phyloP scores from a whole-genome alignment of 2,888 invertebrate species.

The Heliconius erato region DNA sequence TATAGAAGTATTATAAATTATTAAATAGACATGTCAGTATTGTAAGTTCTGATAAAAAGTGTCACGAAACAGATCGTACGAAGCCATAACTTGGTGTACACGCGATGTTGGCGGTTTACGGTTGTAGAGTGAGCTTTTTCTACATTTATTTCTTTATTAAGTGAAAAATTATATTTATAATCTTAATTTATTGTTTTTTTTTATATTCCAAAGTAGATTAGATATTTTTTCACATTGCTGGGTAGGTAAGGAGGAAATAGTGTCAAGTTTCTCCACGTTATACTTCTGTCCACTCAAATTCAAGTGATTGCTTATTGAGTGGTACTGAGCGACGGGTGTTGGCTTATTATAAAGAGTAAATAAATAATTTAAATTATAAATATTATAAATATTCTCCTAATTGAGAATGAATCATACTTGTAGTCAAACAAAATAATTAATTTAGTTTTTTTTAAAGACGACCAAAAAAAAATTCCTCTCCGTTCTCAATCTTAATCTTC shows the following conservation, averaged over 20 bases:
- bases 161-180: too few relatives aligned
- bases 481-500: too few relatives aligned
- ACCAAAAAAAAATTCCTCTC: too few relatives aligned
- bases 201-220: background rate
- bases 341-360: too few relatives aligned
- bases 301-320: too few relatives aligned
- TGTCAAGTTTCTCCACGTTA: background rate
- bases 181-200: background rate
- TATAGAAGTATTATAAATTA: slow-evolving; percentile 22
- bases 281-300: background rate
- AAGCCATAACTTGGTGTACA: slow-evolving; percentile 75
- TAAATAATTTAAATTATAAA: too few relatives aligned
- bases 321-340: too few relatives aligned
- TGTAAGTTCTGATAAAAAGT: slow-evolving; percentile 53
- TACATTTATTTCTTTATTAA: slow-evolving; percentile 19
- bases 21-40: slow-evolving; percentile 47
- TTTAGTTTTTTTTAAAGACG: too few relatives aligned
- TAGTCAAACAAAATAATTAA: too few relatives aligned
- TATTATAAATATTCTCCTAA: too few relatives aligned
- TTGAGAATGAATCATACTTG: too few relatives aligned
- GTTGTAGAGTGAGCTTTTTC: slow-evolving; percentile 56
- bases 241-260: background rate
- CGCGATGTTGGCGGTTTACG: slow-evolving; percentile 63
- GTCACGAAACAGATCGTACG: slow-evolving; percentile 62
- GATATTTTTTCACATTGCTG: background rate